Conservation (phyloP, 2,797 vertebrate species). For the Melanotaenia pygmaea region DNA sequence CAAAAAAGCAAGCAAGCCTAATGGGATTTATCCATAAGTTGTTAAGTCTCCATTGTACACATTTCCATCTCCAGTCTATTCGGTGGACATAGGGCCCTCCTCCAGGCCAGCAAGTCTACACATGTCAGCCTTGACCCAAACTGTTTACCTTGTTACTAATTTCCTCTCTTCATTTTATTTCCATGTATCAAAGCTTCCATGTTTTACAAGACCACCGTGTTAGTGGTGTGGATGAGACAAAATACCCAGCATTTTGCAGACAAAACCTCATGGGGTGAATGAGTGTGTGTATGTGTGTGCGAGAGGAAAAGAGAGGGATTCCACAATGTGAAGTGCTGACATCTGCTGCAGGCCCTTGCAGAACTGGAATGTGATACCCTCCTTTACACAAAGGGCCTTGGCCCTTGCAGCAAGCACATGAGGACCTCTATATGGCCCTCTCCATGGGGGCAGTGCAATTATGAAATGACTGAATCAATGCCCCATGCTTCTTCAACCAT, state of each 20-base stretch:
- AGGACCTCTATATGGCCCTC: conserved; percentile 69
- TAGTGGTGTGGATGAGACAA: conserved; percentile 77
- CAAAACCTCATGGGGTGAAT: conserved; percentile 68
- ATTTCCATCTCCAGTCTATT: conserved; percentile 51
- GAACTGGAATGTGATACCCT: conserved; percentile 86
- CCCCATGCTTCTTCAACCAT: conserved; percentile 51
- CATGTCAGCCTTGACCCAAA: conserved; percentile 60
- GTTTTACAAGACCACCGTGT: conserved; percentile 81
- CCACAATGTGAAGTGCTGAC: conserved; percentile 84
- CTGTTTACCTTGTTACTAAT: conserved; percentile 76
- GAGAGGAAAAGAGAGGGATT: conserved; percentile 68
- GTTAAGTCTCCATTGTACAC: conserved; percentile 65
- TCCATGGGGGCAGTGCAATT: conserved; percentile 63
- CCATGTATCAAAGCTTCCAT: conserved; percentile 72
- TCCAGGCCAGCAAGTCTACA: conserved; percentile 56
- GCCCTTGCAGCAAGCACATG: conserved; percentile 71
- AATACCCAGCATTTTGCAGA: conserved; percentile 77
- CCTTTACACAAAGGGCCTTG: conserved; percentile 79
- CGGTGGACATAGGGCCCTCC: conserved; percentile 39
- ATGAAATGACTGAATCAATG: conserved; percentile 61
- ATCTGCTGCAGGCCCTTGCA: conserved; percentile 83
- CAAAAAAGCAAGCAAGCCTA: conserved; percentile 45
- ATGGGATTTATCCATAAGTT: conserved; percentile 58
- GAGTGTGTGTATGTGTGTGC: conserved; percentile 41
- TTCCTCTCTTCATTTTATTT: conserved; percentile 81